Conservation (phyloP, 2,888 invertebrate genomes). For the Drosophila austrosaltans region DNA sequence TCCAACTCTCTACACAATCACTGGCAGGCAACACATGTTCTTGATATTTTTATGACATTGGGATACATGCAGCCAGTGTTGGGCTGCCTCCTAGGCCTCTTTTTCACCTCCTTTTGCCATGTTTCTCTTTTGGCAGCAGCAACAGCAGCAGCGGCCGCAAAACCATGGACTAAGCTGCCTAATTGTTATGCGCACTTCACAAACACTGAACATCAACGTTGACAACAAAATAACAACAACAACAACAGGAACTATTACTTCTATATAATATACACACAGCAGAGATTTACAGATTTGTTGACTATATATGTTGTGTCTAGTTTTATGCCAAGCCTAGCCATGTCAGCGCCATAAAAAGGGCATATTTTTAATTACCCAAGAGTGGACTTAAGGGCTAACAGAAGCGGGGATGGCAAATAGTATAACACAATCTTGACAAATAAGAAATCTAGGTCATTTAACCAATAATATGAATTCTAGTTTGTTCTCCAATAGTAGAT, state of each 20-base stretch:
- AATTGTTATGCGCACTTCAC: constrained; percentile 69
- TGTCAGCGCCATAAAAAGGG: constrained; percentile 43
- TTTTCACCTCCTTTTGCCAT: not conserved
- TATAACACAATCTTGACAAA: not conserved
- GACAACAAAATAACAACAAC: constrained; percentile 33
- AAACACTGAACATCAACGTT: constrained; percentile 44
- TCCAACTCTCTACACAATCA: constrained; percentile 31
- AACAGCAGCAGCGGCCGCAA: not conserved
- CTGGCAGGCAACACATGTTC: constrained; percentile 65
- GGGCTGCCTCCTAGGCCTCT: constrained; percentile 2
- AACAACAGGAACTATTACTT: constrained; percentile 16
- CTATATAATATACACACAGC: constrained; percentile 1
- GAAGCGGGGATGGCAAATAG: not conserved
- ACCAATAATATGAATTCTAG: not conserved
- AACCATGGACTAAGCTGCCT: constrained; percentile 60
- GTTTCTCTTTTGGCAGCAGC: not conserved
- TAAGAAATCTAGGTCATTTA: not conserved
- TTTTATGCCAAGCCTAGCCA: constrained; percentile 14
- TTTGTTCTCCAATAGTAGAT: not conserved
- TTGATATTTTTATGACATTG: constrained; percentile 69
- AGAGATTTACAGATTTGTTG: constrained; percentile 24
- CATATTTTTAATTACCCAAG: constrained; percentile 39
- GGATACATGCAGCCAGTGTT: constrained; percentile 46
- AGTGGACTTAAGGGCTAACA: constrained; percentile 27
- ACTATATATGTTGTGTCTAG: constrained; percentile 21